A percentile compares a stretch with the other conserved stretches of the same genome.
phyloP scores from a whole-genome alignment of 2,113 vertebrate genomes.

The Sorex araneus region DNA sequence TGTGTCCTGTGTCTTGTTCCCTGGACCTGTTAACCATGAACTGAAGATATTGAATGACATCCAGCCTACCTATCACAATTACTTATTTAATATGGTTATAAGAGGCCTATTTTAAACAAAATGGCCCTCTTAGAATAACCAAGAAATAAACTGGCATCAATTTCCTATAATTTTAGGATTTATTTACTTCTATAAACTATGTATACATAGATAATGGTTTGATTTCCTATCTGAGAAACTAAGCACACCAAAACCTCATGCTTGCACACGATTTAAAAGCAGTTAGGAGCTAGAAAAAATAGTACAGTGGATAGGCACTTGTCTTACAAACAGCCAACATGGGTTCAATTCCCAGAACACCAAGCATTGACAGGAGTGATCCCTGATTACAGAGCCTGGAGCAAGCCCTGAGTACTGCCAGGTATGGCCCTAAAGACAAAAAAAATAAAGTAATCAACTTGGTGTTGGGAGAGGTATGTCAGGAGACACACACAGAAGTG shows the following conservation, averaged over 20 bases:
- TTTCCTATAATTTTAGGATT: slow-evolving; percentile 30
- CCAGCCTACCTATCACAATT: not conserved
- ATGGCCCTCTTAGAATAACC: not conserved
- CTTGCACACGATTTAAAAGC: slow-evolving; percentile 1
- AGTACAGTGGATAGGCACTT: no score
- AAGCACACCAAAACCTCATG: not conserved
- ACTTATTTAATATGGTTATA: not conserved
- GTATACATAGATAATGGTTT: not conserved
- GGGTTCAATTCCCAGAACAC: no score
- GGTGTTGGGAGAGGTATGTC: no score
- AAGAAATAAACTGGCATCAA: not conserved
- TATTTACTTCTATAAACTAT: not conserved
- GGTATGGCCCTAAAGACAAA: no score
- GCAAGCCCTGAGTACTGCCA: no score
- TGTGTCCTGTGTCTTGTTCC: not conserved
- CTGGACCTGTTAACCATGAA: not conserved
- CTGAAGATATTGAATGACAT: not conserved
- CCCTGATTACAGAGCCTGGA: no score
- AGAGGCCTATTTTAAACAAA: not conserved
- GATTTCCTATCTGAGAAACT: not conserved
- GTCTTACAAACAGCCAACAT: no score
- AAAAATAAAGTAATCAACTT: no score
- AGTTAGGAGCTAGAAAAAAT: not conserved
- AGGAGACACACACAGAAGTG: no score
- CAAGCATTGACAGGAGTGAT: no score